Evolutionary conservation across 1,140 invertebrate genomes (phyloP).

Genomic region (Drosophila tropicalis): DNA sequence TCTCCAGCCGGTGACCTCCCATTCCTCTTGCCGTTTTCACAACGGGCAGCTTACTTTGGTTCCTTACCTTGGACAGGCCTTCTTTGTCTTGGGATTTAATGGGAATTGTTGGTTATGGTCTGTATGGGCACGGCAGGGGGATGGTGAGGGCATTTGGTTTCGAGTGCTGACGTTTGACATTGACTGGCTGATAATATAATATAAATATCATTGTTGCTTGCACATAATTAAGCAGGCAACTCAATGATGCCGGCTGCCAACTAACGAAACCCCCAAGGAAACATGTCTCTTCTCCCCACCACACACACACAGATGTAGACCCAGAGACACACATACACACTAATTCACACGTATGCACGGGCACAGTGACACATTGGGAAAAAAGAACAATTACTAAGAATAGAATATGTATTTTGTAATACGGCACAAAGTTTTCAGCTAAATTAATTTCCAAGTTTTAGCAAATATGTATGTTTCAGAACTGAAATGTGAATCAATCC

Average conservation of each 20-base stretch:
- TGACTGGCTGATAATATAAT: constrained; percentile 75
- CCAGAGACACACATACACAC: background rate
- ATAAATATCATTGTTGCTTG: constrained; percentile 80
- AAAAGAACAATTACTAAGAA: no score
- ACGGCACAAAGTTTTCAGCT: no score
- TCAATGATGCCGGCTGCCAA: constrained; percentile 38
- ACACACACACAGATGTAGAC: constrained; percentile 15
- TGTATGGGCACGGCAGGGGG: constrained; percentile 2
- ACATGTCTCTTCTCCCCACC: constrained; percentile 19
- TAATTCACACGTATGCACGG: background rate
- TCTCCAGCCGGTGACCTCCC: background rate
- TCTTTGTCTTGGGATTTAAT: constrained; percentile 53
- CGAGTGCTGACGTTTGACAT: constrained; percentile 54
- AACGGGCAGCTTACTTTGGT: background rate
- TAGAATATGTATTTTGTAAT: no score
- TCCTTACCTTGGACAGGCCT: constrained; percentile 32
- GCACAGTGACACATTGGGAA: background rate
- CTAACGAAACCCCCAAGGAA: constrained; percentile 61
- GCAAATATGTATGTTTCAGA: no score
- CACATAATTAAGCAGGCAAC: constrained; percentile 72
- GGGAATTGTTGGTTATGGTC: constrained; percentile 34
- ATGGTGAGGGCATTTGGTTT: constrained; percentile 21
- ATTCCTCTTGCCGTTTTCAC: no score
- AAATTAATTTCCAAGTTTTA: no score
- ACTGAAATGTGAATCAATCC: no score